Conservation (phyloP, 2,888 invertebrate genomes). For the Drosophila peninsularis region DNA sequence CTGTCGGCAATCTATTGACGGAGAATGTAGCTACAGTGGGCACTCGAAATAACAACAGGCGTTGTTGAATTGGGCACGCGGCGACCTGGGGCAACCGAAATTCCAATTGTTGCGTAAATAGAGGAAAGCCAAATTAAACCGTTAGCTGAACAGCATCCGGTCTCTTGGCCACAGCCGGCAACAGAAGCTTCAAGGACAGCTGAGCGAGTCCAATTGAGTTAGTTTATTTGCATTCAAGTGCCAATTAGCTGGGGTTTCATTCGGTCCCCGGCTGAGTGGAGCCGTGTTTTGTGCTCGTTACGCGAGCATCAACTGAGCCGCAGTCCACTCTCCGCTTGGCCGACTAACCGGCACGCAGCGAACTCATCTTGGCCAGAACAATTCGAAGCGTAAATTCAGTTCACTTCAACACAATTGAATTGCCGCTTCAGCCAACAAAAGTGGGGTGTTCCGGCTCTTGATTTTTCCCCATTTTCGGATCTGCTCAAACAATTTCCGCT, state of each 20-base stretch:
- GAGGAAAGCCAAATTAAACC: conserved; percentile 50
- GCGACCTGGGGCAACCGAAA: conserved; percentile 22
- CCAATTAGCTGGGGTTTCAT: conserved; percentile 69
- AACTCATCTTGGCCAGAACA: conserved; percentile 42
- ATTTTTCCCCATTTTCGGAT: conserved; percentile 7
- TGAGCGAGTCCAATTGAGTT: conserved; percentile 53
- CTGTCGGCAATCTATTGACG: conserved; percentile 37
- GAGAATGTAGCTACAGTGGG: neutral
- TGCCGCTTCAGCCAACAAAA: neutral
- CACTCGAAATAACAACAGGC: conserved; percentile 31
- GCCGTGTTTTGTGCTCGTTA: conserved; percentile 37
- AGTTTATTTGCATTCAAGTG: conserved; percentile 66
- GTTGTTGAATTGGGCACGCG: conserved; percentile 3
- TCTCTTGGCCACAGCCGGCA: conserved; percentile 29
- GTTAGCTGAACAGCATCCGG: conserved; percentile 18
- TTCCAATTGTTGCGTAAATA: conserved; percentile 53
- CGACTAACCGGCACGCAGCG: conserved; percentile 21
- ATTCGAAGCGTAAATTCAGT: conserved; percentile 31
- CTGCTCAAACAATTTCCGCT: conserved; percentile 41
- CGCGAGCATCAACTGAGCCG: conserved; percentile 23
- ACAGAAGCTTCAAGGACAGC: conserved; percentile 13
- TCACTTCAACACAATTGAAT: conserved; percentile 37
- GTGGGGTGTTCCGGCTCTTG: conserved; percentile 30
- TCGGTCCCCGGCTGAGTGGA: conserved; percentile 27
- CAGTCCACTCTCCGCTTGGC: conserved; percentile 8